A percentile compares a stretch with the other conserved stretches of the same genome.
Conservation (phyloP, 2,888 invertebrate genomes). For the Caenorhabditis auriculariae region DNA sequence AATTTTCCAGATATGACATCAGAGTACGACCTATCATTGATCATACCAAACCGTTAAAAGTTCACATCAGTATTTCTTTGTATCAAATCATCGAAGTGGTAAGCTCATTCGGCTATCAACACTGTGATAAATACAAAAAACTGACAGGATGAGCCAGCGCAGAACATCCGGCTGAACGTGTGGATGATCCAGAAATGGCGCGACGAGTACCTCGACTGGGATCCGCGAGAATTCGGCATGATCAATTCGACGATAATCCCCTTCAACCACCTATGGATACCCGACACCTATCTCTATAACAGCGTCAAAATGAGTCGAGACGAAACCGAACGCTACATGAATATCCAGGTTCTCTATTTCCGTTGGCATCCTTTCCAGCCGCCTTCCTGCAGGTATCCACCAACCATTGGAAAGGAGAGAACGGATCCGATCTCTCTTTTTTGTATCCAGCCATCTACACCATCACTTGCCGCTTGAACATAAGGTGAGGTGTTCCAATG, state of each 20-base stretch:
- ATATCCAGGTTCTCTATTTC: constrained; percentile 43
- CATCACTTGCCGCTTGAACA: constrained; percentile 54
- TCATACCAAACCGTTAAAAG: constrained; percentile 51
- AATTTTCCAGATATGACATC: constrained; percentile 45
- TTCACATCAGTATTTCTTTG: constrained; percentile 56
- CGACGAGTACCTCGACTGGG: constrained; percentile 58
- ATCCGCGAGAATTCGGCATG: constrained; percentile 41
- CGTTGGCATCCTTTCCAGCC: too few relatives aligned
- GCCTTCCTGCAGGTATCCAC: constrained; percentile 22
- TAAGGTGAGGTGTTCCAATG: constrained; percentile 16
- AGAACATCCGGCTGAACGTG: constrained; percentile 66
- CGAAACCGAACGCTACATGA: constrained; percentile 62
- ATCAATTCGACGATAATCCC: constrained; percentile 61
- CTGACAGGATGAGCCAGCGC: constrained; percentile 65
- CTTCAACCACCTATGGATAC: constrained; percentile 55
- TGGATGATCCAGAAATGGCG: constrained; percentile 66
- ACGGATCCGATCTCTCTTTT: constrained; percentile 55
- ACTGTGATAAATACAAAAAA: not conserved
- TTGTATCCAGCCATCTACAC: constrained; percentile 62
- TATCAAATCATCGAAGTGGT: constrained; percentile 57
- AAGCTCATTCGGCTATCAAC: constrained; percentile 5
- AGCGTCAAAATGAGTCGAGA: constrained; percentile 60
- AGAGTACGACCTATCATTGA: constrained; percentile 56
- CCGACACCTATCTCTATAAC: constrained; percentile 61
- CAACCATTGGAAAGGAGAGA: constrained; percentile 46